These are phyloP conservation scores for Drosophila lacertosa DNA, from an alignment of 1,140 invertebrate species.

Conservation along the genomic window DNA sequence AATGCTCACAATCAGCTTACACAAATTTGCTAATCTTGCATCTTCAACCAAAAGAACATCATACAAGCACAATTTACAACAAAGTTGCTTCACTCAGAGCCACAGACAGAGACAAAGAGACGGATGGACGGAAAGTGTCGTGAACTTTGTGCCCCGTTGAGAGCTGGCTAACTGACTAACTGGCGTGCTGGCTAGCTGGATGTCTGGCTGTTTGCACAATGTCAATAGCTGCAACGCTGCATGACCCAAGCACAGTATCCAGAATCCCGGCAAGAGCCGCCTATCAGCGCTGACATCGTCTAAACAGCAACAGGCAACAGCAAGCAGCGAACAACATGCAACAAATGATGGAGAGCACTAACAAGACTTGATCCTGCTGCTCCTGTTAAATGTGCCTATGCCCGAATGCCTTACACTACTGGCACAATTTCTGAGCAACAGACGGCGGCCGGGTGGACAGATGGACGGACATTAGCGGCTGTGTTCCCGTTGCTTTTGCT, in stretches of 20 bases:
- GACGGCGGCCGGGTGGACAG: not conserved
- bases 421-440: constrained; percentile 42
- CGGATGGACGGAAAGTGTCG: constrained; percentile 51
- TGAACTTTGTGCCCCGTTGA: constrained; percentile 67
- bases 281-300: constrained; percentile 72
- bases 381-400: constrained; percentile 46
- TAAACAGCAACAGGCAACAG: constrained; percentile 49
- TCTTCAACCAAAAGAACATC: constrained; percentile 59
- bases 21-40: constrained; percentile 69
- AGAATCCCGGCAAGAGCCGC: constrained; percentile 59
- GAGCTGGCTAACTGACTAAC: constrained; percentile 19
- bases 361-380: constrained; percentile 79
- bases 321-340: constrained; percentile 22
- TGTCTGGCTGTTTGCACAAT: constrained; percentile 22
- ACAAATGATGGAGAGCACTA: constrained; percentile 52
- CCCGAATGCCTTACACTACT: constrained; percentile 38
- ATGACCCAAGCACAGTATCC: constrained; percentile 23
- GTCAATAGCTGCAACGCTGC: constrained; percentile 36
- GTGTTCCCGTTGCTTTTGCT: constrained; percentile 34
- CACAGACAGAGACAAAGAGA: constrained; percentile 8
- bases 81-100: not conserved
- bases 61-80: constrained; percentile 66
- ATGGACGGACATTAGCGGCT: constrained; percentile 7
- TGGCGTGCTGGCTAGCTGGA: no score
- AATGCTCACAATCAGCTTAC: constrained; percentile 64